Conservation (phyloP, 2,797 vertebrate genomes). For the Rhynchotus rufescens region DNA sequence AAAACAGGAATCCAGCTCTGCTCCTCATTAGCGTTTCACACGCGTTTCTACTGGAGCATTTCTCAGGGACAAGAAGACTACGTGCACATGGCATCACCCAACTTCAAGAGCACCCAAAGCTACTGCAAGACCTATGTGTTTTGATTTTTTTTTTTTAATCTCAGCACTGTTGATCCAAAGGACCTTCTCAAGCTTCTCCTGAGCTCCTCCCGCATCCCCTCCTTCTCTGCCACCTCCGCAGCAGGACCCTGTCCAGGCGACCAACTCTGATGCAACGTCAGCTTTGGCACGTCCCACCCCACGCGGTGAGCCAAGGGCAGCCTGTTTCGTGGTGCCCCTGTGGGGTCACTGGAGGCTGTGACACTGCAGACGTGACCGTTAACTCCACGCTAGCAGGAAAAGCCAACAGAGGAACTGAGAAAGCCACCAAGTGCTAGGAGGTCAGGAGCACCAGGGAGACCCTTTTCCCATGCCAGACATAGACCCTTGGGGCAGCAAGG, state of each 20-base stretch:
- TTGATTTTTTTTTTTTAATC: not conserved
- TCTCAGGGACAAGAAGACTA: not conserved
- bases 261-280: not conserved
- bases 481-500: not conserved
- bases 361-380: accelerated
- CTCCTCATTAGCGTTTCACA: not conserved
- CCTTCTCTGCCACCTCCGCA: not conserved
- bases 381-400: not conserved
- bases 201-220: not conserved
- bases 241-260: not conserved
- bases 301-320: not conserved
- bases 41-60: not conserved
- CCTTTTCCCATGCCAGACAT: not conserved
- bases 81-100: not conserved
- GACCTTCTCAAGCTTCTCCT: not conserved
- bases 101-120: not conserved
- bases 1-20: not conserved
- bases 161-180: not conserved
- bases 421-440: not conserved
- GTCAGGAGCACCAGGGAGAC: not conserved
- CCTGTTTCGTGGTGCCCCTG: not conserved
- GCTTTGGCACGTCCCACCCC: not conserved
- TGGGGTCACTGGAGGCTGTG: accelerated
- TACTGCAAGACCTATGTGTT: not conserved
- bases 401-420: not conserved